A percentile compares a stretch with the other conserved stretches of the same genome.
These are phyloP conservation scores for Narcine bancroftii DNA, from an alignment of 2,113 vertebrate species.

Conservation along the genomic window DNA sequence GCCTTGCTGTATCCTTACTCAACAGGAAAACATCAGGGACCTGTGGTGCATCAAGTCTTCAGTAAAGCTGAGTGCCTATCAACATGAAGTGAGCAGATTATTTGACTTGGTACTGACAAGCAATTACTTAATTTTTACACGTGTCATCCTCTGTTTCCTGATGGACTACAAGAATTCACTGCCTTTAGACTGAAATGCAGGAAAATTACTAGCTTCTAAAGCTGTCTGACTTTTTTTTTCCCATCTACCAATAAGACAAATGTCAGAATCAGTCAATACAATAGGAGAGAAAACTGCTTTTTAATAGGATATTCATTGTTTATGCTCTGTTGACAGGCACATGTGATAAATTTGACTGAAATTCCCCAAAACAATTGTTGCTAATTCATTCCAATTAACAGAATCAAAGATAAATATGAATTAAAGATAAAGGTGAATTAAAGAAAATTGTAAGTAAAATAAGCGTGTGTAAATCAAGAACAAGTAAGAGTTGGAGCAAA, in stretches of 20 bases:
- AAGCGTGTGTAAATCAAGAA: not conserved
- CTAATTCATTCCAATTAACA: not conserved
- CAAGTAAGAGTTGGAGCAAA: not conserved
- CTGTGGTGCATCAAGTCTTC: conserved; percentile 23
- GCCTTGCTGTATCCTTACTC: not conserved
- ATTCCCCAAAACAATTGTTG: conserved; percentile 19
- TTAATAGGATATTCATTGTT: conserved; percentile 20
- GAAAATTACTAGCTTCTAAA: conserved; percentile 34
- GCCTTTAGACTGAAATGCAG: not conserved
- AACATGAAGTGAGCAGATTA: conserved; percentile 36
- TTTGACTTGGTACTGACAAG: conserved; percentile 36
- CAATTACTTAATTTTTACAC: conserved; percentile 38
- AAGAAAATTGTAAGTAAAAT: not conserved
- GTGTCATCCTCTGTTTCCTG: conserved; percentile 32
- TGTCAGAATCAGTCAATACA: conserved; percentile 30
- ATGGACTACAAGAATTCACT: conserved; percentile 9
- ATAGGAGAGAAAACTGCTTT: not conserved
- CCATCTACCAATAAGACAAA: not conserved
- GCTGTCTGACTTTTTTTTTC: conserved; percentile 14
- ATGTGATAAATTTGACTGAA: not conserved
- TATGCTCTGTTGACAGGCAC: not conserved
- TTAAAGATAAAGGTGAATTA: not conserved
- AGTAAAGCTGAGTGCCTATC: conserved; percentile 35
- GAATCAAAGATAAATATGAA: not conserved
- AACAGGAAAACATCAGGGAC: not conserved